Percentiles rank a stretch among this genome's conserved stretches.
Evolutionary conservation across 2,113 vertebrate species (phyloP).

Genomic region (Pagrus major): DNA sequence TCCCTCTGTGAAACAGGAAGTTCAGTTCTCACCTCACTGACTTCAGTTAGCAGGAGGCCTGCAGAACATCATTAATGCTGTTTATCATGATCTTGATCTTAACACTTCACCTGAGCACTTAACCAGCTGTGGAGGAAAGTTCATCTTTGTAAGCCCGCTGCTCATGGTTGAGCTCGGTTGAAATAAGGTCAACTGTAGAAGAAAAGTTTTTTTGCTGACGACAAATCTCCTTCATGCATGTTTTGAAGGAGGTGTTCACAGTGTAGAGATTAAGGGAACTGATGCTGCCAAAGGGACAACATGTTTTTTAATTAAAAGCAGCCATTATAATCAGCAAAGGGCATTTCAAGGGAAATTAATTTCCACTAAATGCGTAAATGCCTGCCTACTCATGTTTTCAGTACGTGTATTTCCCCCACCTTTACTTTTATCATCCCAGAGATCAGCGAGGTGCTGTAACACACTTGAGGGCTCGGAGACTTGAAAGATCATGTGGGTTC

Average conservation of each 20-base stretch:
- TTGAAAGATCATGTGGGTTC: slow-evolving; percentile 38
- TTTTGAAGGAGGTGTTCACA: background rate
- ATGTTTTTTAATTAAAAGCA: background rate
- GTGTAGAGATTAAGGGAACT: background rate
- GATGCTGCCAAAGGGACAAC: background rate
- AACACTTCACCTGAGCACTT: background rate
- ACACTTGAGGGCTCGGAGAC: background rate
- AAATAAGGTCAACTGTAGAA: background rate
- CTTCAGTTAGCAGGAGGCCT: slow-evolving; percentile 18
- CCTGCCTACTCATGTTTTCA: slow-evolving; percentile 46
- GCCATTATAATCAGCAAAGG: background rate
- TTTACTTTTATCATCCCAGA: slow-evolving; percentile 58
- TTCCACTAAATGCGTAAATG: slow-evolving; percentile 37
- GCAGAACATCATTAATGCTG: background rate
- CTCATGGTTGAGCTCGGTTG: too few relatives aligned
- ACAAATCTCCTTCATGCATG: background rate
- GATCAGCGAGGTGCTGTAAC: slow-evolving; percentile 40
- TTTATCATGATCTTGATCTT: slow-evolving; percentile 33
- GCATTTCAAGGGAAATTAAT: slow-evolving; percentile 15
- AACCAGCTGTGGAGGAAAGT: background rate
- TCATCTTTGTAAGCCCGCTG: background rate
- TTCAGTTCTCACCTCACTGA: slow-evolving; percentile 71
- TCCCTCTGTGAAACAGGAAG: slow-evolving; percentile 74
- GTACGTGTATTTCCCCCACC: slow-evolving; percentile 54
- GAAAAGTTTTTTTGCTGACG: background rate